phyloP scores from a whole-genome alignment of 2,888 invertebrate species.

The Philonicus albiceps region DNA sequence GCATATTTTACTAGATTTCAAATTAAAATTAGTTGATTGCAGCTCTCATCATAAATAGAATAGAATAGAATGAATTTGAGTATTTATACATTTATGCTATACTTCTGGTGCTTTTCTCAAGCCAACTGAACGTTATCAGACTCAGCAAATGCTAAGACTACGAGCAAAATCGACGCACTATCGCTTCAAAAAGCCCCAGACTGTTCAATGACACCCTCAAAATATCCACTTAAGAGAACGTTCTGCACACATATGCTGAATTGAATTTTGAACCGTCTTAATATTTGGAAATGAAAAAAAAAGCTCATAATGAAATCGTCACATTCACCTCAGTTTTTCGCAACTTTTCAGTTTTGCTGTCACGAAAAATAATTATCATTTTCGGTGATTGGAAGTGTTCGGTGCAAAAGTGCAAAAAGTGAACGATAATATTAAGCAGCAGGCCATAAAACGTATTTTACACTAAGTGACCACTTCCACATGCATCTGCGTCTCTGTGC shows the following conservation, averaged over 20 bases:
- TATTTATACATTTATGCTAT: not conserved
- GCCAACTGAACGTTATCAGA: not conserved
- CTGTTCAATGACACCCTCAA: constrained; percentile 36
- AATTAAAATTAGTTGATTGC: not conserved
- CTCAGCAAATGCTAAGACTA: not conserved
- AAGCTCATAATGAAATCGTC: constrained; percentile 33
- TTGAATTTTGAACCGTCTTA: constrained; percentile 6
- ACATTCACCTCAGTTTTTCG: constrained; percentile 31
- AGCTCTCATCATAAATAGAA: not conserved
- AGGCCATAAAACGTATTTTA: not conserved
- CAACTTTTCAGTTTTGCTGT: constrained; percentile 41
- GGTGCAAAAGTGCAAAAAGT: constrained; percentile 33
- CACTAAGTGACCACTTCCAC: not conserved
- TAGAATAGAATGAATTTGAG: not conserved
- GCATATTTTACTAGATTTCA: not conserved
- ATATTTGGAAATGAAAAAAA: constrained; percentile 34
- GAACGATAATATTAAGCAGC: not conserved
- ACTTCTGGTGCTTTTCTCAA: not conserved
- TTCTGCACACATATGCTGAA: constrained; percentile 2
- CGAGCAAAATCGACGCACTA: not conserved
- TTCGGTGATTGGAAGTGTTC: not conserved
- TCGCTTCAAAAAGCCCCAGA: constrained; percentile 3
- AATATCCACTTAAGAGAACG: constrained; percentile 17
- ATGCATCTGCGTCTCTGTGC: not conserved
- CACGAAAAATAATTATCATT: constrained; percentile 34